Evolutionary conservation across 2,888 invertebrate genomes (phyloP).

Genomic region (Ophion ventricosus): DNA sequence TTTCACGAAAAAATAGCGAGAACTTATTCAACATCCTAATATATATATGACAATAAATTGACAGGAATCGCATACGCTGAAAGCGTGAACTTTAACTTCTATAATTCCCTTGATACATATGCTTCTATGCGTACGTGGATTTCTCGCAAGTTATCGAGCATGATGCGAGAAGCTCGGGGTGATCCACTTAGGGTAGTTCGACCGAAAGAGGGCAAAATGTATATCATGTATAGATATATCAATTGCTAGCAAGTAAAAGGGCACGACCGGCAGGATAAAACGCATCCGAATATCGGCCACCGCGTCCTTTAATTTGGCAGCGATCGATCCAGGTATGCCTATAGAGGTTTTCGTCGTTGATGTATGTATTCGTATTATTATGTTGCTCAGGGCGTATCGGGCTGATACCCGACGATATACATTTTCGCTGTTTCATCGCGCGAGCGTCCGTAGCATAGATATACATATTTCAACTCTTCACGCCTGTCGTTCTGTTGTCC

Average conservation of each 20-base stretch:
- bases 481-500: neutral
- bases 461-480: neutral
- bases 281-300: neutral
- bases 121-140: neutral
- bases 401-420: conserved; percentile 4
- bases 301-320: neutral
- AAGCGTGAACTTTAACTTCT: conserved; percentile 52
- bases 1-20: too few relatives aligned
- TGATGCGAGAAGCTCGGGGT: conserved; percentile 40
- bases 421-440: conserved; percentile 1
- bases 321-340: neutral
- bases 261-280: neutral
- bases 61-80: conserved; percentile 29
- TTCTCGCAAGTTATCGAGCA: conserved; percentile 28
- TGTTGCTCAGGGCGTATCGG: neutral
- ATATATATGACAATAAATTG: neutral
- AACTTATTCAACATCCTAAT: too few relatives aligned
- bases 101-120: conserved; percentile 48
- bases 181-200: conserved; percentile 59
- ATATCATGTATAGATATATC: neutral
- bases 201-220: conserved; percentile 26
- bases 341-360: neutral
- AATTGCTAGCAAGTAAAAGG: neutral
- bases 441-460: neutral
- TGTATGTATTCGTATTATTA: neutral